Evolutionary conservation across 2,113 vertebrate genomes (phyloP).

Genomic region (Micronycteris hirsuta): DNA sequence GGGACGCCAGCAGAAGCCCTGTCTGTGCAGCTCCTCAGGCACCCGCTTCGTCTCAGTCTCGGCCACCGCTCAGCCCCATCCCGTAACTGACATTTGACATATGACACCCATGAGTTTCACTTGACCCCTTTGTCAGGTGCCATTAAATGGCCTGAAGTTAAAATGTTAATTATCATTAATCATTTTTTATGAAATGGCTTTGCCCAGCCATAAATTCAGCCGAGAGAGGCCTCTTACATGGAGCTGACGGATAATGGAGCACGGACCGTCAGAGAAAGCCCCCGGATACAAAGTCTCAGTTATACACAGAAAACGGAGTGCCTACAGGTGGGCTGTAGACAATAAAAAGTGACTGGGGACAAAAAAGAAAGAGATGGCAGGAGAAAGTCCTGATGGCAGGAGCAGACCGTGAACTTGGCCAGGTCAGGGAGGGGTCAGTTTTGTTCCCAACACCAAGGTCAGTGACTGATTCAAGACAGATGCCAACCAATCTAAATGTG

Average conservation of each 20-base stretch:
- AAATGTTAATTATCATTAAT: constrained; percentile 72
- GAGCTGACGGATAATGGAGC: background rate
- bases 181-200: constrained; percentile 62
- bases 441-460: background rate
- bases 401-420: background rate
- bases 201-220: constrained; percentile 58
- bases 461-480: background rate
- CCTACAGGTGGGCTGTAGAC: background rate
- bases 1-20: background rate
- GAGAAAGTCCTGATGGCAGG: background rate
- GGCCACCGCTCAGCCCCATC: constrained; percentile 42
- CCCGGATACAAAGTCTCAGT: background rate
- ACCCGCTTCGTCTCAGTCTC: background rate
- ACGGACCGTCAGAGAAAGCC: background rate
- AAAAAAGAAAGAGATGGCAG: background rate
- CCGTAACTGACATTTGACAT: constrained; percentile 56
- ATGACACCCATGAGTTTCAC: constrained; percentile 60
- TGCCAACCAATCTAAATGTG: background rate
- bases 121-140: constrained; percentile 70
- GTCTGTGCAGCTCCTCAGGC: background rate
- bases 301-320: background rate
- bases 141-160: constrained; percentile 56
- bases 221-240: constrained; percentile 1
- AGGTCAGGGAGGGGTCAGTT: fast-evolving
- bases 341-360: background rate